Evolutionary conservation across 2,888 invertebrate genomes (phyloP), one percentile per base, ranked within the genome.

Genomic region (Tetragonisca angustula): DNA sequence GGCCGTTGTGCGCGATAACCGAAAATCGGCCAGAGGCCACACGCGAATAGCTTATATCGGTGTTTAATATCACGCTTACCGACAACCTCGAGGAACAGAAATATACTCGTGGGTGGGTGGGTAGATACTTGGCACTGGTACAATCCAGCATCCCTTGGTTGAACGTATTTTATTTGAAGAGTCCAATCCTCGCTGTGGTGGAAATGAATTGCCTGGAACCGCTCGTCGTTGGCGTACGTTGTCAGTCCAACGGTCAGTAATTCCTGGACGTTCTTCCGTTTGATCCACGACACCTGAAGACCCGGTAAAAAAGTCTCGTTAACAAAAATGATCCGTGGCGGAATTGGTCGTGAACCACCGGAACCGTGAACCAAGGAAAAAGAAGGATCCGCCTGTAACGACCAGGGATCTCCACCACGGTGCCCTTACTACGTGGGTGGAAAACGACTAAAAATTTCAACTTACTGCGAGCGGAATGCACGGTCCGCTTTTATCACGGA

Each of bases 181-280:
- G 98, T 98, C 98, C 98, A 98, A 95, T 98, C 98, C 97, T 98
- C 98, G 90, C 97, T 97, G 95, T 98, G 97, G 92, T 97, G 97
- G 87, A 97, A 95, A 94, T 98, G 98, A 90, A 97, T 97, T 69
- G 98, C 97, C 93, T 97, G 97, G 95, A 98, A 98, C 92, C 98
- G 96, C 93, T 97, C 98, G 93, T 98, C 98, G 89, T 98, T 98
- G 91, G 98, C 98, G 95, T 98, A 98, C 4, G 98, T 98, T 65
- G 97, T 97, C 89, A 97, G 95, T 9, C 98, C 98, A 74, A 98
- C 98, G 78, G 98, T 98, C 82, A 98, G 95, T 83, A 98, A 95
- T 93, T 98, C 97, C 79, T 94, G 93, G 61, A 92, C 91, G 92
- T 97, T 97, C 95, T 97, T 97, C 94, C 97, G 96, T 93, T 97